Evolutionary conservation across 2,888 invertebrate species (phyloP).

Genomic region (Icerya purchasi): DNA sequence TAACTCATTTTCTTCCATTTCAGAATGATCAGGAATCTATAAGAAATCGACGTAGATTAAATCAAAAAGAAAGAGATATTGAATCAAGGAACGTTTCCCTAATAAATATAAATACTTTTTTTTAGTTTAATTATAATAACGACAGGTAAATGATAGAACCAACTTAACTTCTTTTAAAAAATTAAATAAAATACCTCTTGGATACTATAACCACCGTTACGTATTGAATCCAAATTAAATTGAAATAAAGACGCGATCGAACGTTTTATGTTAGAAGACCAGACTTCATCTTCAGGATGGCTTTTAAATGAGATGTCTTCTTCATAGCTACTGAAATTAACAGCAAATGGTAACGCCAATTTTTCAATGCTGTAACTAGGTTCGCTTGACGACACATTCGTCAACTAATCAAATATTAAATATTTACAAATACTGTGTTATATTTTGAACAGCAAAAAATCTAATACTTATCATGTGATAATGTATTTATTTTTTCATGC

Average conservation of each 20-base stretch:
- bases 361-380: background rate
- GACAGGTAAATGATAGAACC: too few species aligned
- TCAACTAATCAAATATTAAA: background rate
- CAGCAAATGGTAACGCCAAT: conserved; percentile 16
- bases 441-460: background rate
- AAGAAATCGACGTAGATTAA: too few species aligned
- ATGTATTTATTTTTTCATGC: too few species aligned
- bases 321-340: conserved; percentile 15
- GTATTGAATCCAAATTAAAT: conserved; percentile 28
- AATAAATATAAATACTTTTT: too few species aligned
- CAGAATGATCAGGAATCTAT: too few species aligned
- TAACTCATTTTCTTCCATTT: too few species aligned
- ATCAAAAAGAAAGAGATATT: too few species aligned
- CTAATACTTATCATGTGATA: too few species aligned
- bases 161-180: too few species aligned
- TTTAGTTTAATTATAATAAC: too few species aligned
- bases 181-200: too few species aligned
- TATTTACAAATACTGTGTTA: background rate
- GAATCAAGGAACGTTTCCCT: too few species aligned
- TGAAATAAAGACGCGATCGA: conserved; percentile 67
- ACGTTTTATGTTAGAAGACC: conserved; percentile 74
- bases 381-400: conserved; percentile 6
- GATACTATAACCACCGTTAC: conserved; percentile 13
- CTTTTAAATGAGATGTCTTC: conserved; percentile 10
- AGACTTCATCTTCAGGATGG: conserved; percentile 40